Evolutionary conservation across 2,888 invertebrate genomes (phyloP).

Genomic region (Crematogaster levior): DNA sequence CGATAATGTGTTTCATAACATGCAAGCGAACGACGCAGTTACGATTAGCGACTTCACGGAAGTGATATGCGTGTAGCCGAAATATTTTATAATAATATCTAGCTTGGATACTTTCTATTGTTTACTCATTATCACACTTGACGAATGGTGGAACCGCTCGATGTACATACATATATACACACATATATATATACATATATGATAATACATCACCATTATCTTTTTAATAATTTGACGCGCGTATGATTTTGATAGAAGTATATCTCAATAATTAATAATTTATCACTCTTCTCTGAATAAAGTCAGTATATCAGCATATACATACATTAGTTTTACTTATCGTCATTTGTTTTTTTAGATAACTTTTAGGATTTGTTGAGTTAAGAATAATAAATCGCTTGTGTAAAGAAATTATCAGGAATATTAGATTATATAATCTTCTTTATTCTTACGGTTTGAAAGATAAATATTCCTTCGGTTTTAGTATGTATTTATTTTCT

Average conservation of each 20-base stretch:
- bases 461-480: neutral
- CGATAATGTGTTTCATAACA: constrained; percentile 67
- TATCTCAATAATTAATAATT: neutral
- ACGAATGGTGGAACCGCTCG: too few species aligned
- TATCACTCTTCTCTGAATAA: neutral
- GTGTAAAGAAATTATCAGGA: neutral
- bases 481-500: neutral
- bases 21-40: constrained; percentile 38
- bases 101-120: constrained; percentile 25
- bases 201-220: constrained; percentile 1
- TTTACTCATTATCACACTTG: neutral
- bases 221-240: constrained; percentile 33
- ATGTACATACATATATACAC: too few species aligned
- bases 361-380: neutral
- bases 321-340: neutral
- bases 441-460: neutral
- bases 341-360: neutral
- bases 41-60: constrained; percentile 53
- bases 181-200: too few species aligned
- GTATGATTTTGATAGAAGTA: constrained; percentile 9
- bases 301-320: neutral
- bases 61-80: constrained; percentile 23
- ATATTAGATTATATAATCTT: constrained; percentile 14
- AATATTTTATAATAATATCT: constrained; percentile 39
- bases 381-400: neutral